Base-by-base conservation (phyloP, 2,888 invertebrate genomes). In the Unio delphinus region DNA sequence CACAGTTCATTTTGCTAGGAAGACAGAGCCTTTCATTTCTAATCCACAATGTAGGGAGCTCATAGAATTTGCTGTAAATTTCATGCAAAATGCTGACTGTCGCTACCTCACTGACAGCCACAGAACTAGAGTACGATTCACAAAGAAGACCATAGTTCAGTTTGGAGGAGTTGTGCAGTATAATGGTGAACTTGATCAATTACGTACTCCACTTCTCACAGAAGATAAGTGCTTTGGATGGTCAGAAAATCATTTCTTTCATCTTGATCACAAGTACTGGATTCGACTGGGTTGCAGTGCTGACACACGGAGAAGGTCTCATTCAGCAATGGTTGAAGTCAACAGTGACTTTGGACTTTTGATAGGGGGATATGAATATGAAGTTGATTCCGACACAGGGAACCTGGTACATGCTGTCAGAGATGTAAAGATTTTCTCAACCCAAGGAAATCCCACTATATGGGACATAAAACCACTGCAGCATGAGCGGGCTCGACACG, bases 151-250 rank as follows among this genome's bases (percentile, higher is more conserved):
- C 7, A 67, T 80, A 60, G 65, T 79, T 55, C 80, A 80, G 63
- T 64, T 80, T 59, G 78, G 80, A 28, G 80, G 80, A 18, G 70
- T 76, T 15, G 76, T 75, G 67, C 72, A 72, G 62, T 74, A 76
- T 65, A 73, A 74, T 58, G 55, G 69, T 28, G 73, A 72, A 60
- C 71, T 66, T 26, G 73, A 75, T 55, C 69, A 68, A 67, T 54
- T 73, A 23, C 69, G 55, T 23, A 70, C 61, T 7, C 73, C 73
- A 4, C 11, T 45, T 45, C 11, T 45, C 45, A 15, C 45, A 45
- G 54, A 64, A 0, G 65, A 23, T 64, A 74, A 73, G 45, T 68
- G 55, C 2, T 66, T 65, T 26, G 80, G 79, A 23, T 80, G 77
- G 77, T 61, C 73, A 54, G 63, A 67, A 61, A 77, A 77, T 64